Percentiles rank a stretch among this genome's conserved stretches.
Conservation (phyloP, 2,797 vertebrate species). For the Urophycis tenuis region DNA sequence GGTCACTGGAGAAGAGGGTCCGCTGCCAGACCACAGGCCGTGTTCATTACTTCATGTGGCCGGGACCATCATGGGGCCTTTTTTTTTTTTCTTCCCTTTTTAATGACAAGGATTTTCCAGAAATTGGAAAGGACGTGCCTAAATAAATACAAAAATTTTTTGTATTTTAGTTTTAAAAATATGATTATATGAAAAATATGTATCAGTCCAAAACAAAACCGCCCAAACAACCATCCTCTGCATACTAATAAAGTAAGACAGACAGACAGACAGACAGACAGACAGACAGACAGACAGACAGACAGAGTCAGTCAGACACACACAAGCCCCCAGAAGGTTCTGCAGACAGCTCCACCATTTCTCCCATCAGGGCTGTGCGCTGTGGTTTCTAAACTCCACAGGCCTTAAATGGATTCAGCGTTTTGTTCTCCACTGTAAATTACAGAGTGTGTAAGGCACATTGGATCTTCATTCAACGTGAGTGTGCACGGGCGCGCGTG, state of each 20-base stretch:
- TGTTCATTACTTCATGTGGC: too few species aligned
- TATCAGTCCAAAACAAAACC: background rate
- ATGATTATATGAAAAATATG: background rate
- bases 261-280: background rate
- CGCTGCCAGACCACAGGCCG: background rate
- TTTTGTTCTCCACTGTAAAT: constrained; percentile 4
- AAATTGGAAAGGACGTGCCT: background rate
- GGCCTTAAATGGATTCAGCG: constrained; percentile 17
- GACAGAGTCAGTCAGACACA: background rate
- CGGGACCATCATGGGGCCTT: background rate
- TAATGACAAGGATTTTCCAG: background rate
- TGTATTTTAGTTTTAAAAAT: background rate
- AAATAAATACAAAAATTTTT: background rate
- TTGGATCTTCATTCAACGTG: background rate
- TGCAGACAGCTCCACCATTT: background rate
- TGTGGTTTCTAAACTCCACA: constrained; percentile 23
- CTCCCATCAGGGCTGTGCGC: constrained; percentile 7
- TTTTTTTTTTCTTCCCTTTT: background rate
- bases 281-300: background rate
- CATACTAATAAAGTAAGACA: background rate
- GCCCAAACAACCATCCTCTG: background rate
- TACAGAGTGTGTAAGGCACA: background rate
- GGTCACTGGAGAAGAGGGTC: background rate
- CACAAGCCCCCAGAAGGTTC: background rate
- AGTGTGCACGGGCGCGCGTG: background rate